A percentile compares a stretch with the other conserved stretches of the same genome.
These are phyloP conservation scores for Callionymus lyra DNA, from an alignment of 2,113 vertebrate genomes.

Conservation along the genomic window DNA sequence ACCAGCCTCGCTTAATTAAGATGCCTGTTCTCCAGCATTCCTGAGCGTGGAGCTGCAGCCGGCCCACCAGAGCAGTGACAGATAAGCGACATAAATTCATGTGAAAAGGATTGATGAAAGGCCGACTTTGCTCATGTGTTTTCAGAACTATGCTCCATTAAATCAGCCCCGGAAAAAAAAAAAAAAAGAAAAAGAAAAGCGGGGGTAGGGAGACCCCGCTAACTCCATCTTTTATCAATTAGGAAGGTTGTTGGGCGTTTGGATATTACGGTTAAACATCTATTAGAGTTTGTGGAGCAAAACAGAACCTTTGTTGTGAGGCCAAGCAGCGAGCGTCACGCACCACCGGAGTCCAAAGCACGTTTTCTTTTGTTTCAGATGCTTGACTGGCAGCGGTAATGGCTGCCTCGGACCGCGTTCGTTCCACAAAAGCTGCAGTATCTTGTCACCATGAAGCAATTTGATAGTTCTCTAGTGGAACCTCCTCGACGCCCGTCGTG, in stretches of 20 bases:
- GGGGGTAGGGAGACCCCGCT: slow-evolving; percentile 33
- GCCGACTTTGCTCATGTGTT: slow-evolving; percentile 15
- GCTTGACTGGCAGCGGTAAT: slow-evolving; percentile 16
- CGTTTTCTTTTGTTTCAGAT: slow-evolving; percentile 37
- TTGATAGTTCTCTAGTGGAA: too few species aligned
- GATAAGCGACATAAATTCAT: slow-evolving; percentile 21
- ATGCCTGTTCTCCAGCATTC: slow-evolving; percentile 27
- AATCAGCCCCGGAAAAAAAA: too few species aligned
- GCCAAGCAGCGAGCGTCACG: slow-evolving; percentile 35
- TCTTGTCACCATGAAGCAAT: slow-evolving; percentile 36
- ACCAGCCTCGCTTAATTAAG: slow-evolving; percentile 37
- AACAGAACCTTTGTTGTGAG: slow-evolving; percentile 18
- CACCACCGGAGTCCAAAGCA: slow-evolving; percentile 28
- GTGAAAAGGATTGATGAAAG: slow-evolving; percentile 27
- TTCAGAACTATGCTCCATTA: slow-evolving; percentile 35
- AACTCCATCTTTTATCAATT: slow-evolving; percentile 53
- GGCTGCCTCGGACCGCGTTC: slow-evolving; percentile 5
- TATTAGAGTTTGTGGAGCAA: slow-evolving; percentile 22
- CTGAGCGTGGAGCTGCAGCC: slow-evolving; percentile 12
- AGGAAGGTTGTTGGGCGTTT: slow-evolving; percentile 32
- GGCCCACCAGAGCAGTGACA: slow-evolving; percentile 21
- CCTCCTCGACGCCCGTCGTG: too few species aligned
- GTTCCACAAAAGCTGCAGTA: slow-evolving; percentile 26
- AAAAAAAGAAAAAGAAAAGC: too few species aligned
- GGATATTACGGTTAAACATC: slow-evolving; percentile 28